Conservation (phyloP, 2,888 invertebrate genomes). For the Scaeva pyrastri region DNA sequence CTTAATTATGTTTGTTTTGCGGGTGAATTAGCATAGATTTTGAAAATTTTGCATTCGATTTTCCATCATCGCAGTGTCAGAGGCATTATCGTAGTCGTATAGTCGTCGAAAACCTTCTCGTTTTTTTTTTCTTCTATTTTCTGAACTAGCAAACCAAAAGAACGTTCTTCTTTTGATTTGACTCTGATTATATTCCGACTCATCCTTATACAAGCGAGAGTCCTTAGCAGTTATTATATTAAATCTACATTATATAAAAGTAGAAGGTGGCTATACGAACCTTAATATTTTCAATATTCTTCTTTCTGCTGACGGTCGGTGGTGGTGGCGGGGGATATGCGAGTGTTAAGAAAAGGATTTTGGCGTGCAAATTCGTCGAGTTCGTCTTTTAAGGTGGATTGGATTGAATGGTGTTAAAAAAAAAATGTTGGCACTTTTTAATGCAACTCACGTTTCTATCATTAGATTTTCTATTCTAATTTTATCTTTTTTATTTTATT, state of each 20-base stretch:
- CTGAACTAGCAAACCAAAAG: background rate
- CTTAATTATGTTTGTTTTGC: conserved; percentile 65
- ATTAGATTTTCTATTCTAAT: conserved; percentile 26
- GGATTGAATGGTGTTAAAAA: conserved; percentile 12
- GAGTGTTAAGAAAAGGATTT: conserved; percentile 16
- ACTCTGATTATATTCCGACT: conserved; percentile 23
- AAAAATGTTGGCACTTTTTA: conserved; percentile 42
- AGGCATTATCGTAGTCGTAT: background rate
- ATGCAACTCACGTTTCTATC: conserved; percentile 47
- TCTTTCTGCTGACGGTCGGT: background rate
- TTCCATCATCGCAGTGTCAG: background rate
- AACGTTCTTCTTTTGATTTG: conserved; percentile 37
- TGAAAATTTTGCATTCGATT: conserved; percentile 63
- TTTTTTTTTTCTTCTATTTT: background rate
- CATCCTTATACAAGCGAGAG: background rate
- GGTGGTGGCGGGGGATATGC: background rate
- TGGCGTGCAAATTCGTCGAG: background rate
- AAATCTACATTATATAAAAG: too few relatives aligned
- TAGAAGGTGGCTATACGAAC: background rate
- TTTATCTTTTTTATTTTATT: conserved; percentile 14
- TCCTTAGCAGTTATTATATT: conserved; percentile 31
- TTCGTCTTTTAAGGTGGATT: background rate
- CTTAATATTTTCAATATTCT: conserved; percentile 19
- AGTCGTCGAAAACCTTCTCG: conserved; percentile 3
- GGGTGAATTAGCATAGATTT: conserved; percentile 69